Evolutionary conservation across 2,797 vertebrate genomes (phyloP), one percentile per base, ranked within the genome.

Genomic region (Thamnophis elegans): DNA sequence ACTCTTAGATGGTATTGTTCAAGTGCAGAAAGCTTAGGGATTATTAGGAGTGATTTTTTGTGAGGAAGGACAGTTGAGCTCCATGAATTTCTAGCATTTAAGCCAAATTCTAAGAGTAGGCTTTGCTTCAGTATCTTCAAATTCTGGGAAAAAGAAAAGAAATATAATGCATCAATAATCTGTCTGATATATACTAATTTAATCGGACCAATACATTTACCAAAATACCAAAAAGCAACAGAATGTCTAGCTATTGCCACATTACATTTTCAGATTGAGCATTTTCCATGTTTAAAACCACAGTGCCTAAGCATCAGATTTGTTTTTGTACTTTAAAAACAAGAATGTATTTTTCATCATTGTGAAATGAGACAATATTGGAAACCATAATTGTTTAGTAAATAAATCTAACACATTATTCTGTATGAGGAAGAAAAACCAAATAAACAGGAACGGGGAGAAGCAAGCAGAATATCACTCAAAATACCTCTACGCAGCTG

Each of bases 281-380:
- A 22, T n/a, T 1, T 51, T 2, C 36, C 28, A 93, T 59, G 94
- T 92, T 78, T 42, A 47, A 1, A 0, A 85, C 32, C 59, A 60
- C 13, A 94, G 88, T 90, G 28, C 55, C 88, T n/a, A 90, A 93
- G 93, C 58, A 4, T 73, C 95, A 88, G 87, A 7, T 87, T 93
- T 5, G 54, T n/a, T 85, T 16, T 90, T 93, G 20, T 54, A 47
- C 92, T 87, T 91, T 93, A 92, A 92, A 65, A 13, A 16, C 54
- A 42, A 88, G 18, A 60, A 89, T 65, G 58, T 65, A 1, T 25
- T 88, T 92, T 89, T 55, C 92, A 92, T 88, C 60, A 90, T 47
- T 55, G 1, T 0, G 5, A 73, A 85, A 26, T 28, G 36, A 91
- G 89, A 91, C 93, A 87, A 91, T 92, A 56, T 7, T 51, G 85